A percentile compares a stretch with the other conserved stretches of the same genome.
Evolutionary conservation across 2,113 vertebrate genomes (phyloP).

Genomic region (Hippocampus barbouri): DNA sequence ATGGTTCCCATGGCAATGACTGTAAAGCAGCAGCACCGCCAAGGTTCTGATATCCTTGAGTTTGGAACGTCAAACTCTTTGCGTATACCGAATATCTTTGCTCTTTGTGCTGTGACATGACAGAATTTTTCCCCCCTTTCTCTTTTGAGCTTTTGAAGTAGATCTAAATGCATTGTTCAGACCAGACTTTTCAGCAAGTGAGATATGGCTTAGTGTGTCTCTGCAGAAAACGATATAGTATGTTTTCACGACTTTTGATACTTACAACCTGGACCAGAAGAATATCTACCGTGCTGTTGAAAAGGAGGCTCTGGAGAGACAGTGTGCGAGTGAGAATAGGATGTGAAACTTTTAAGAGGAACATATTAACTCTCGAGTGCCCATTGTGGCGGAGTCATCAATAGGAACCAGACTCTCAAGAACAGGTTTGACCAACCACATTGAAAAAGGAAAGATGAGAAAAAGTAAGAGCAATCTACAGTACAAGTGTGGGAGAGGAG

Average conservation of each 20-base stretch:
- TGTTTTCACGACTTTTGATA: background rate
- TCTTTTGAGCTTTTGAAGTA: background rate
- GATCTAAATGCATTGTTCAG: background rate
- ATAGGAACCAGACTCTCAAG: background rate
- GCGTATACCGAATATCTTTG: background rate
- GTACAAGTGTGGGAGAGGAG: slow-evolving; percentile 1
- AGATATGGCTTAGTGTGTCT: background rate
- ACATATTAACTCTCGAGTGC: background rate
- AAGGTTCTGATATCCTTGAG: background rate
- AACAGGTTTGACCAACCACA: background rate
- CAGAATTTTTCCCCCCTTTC: background rate
- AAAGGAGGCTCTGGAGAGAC: background rate
- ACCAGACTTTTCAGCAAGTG: background rate
- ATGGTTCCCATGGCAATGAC: background rate
- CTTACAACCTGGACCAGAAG: background rate
- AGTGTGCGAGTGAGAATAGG: background rate
- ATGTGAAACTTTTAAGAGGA: background rate
- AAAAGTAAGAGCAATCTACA: background rate
- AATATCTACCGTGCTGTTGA: background rate
- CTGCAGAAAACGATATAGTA: background rate
- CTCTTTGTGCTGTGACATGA: background rate
- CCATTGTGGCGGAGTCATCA: background rate
- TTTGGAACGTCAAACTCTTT: background rate
- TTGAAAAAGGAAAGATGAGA: slow-evolving; percentile 1
- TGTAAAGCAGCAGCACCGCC: background rate